Conservation (phyloP, 2,797 vertebrate species). For the Pyrocephalus nanus region DNA sequence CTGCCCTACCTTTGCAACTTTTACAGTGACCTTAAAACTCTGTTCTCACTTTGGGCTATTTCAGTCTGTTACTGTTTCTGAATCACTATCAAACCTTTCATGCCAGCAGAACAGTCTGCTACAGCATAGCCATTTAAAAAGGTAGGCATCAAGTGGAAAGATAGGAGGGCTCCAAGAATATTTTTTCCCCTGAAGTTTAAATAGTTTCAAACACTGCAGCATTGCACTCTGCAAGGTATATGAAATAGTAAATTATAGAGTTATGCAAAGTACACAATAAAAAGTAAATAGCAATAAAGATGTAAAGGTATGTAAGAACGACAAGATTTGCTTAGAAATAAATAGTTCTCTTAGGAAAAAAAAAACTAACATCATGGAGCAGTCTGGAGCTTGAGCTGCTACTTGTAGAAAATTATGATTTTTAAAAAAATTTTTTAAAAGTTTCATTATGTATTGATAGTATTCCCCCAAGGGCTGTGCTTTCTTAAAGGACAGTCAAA, state of each 20-base stretch:
- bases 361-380: neutral
- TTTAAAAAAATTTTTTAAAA: neutral
- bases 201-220: neutral
- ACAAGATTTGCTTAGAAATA: neutral
- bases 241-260: neutral
- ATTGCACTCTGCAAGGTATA: neutral
- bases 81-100: neutral
- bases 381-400: neutral
- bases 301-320: neutral
- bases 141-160: neutral
- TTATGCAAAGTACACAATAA: neutral
- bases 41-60: constrained; percentile 36
- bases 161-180: neutral
- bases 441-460: neutral
- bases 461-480: neutral
- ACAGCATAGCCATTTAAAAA: neutral
- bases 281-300: neutral
- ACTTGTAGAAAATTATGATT: neutral
- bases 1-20: constrained; percentile 6
- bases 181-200: neutral
- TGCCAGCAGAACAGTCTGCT: neutral
- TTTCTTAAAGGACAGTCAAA: neutral
- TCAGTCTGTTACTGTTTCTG: constrained; percentile 47
- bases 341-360: neutral
- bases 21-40: constrained; percentile 29